Evolutionary conservation across 2,113 vertebrate genomes (phyloP).

Genomic region (Urocynchramus pylzowi): DNA sequence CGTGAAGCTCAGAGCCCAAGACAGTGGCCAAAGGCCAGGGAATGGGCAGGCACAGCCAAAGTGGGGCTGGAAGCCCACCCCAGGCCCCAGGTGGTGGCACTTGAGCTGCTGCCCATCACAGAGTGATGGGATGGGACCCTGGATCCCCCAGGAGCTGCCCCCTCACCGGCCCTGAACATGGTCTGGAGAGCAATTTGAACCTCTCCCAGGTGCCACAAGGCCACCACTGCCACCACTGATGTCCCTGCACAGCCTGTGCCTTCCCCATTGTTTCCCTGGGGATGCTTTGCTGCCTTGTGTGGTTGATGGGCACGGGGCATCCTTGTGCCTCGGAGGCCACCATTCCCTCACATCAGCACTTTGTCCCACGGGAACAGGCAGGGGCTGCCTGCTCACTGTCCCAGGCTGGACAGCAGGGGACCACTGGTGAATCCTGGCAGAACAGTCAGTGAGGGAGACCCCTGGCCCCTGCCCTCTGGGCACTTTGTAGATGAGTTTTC

Average conservation of each 20-base stretch:
- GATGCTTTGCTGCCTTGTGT: not conserved
- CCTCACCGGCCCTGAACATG: accelerated
- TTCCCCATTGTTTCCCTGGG: not conserved
- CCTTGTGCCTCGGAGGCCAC: accelerated
- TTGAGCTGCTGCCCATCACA: accelerated
- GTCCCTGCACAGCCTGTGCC: not conserved
- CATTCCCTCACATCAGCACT: not conserved
- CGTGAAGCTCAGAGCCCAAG: not conserved
- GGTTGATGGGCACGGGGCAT: accelerated
- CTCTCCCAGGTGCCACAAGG: not conserved
- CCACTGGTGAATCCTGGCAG: not conserved
- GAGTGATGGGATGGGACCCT: too few relatives aligned
- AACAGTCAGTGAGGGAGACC: accelerated
- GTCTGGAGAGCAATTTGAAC: not conserved
- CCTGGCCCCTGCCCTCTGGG: accelerated
- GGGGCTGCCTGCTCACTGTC: not conserved
- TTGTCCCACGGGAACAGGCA: not conserved
- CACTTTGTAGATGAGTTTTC: not conserved
- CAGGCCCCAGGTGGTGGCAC: not conserved
- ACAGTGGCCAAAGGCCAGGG: not conserved
- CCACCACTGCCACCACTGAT: not conserved
- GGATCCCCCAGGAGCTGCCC: not conserved
- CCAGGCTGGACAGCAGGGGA: not conserved
- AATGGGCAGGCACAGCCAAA: not conserved
- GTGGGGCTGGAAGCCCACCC: not conserved